These are phyloP conservation scores for Thymelicus acteon DNA, from an alignment of 2,888 invertebrate species.

Conservation along the genomic window DNA sequence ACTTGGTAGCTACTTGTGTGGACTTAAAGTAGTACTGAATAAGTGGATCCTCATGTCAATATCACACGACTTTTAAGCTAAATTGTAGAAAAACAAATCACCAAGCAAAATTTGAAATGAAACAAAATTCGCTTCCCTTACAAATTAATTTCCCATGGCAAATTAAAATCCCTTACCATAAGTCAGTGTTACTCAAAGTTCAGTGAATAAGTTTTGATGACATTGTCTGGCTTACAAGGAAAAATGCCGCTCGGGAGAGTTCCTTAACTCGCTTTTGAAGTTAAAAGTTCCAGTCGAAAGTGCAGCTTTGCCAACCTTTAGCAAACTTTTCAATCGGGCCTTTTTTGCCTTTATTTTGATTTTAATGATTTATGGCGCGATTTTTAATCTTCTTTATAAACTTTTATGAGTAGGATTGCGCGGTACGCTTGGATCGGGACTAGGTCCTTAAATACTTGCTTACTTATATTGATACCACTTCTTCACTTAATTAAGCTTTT, in stretches of 20 bases:
- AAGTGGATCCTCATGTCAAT: too few relatives aligned
- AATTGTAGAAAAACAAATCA: too few relatives aligned
- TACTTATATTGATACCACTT: background rate
- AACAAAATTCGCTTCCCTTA: background rate
- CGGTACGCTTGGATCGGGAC: background rate
- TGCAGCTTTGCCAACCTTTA: constrained; percentile 6
- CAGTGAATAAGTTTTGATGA: constrained; percentile 26
- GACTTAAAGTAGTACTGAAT: too few relatives aligned
- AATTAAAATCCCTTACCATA: constrained; percentile 7
- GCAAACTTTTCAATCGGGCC: background rate
- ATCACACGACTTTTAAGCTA: too few relatives aligned
- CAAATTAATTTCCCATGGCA: background rate
- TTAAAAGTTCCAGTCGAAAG: constrained; percentile 6
- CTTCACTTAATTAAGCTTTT: background rate
- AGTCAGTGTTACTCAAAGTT: background rate
- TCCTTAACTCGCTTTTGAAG: constrained; percentile 10
- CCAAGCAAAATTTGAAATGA: background rate
- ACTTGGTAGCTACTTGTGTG: background rate
- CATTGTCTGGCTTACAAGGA: constrained; percentile 27
- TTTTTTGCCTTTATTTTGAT: constrained; percentile 8
- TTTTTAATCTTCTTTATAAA: constrained; percentile 4
- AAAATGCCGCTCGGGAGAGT: constrained; percentile 8
- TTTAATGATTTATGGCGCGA: constrained; percentile 1
- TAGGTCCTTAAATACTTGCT: background rate
- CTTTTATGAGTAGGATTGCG: background rate